Percentiles rank a stretch among this genome's conserved stretches.
These are phyloP conservation scores for Phanerotoma sp. DNA, from an alignment of 2,888 invertebrate species.

Conservation along the genomic window DNA sequence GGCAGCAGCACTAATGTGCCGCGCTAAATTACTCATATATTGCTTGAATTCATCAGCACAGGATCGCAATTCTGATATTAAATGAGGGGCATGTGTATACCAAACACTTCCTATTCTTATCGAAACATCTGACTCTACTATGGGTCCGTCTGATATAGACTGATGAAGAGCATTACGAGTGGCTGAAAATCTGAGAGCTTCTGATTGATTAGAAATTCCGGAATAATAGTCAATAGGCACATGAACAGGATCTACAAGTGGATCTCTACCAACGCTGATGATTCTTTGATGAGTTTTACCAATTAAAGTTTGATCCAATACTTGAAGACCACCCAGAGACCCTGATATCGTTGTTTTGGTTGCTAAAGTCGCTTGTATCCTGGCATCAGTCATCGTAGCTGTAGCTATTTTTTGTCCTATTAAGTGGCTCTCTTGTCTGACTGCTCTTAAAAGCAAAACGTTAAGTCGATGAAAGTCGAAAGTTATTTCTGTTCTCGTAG, in stretches of 20 bases:
- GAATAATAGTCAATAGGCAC: slow-evolving; percentile 50
- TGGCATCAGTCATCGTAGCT: slow-evolving; percentile 87
- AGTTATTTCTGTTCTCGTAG: slow-evolving; percentile 73
- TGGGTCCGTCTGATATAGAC: slow-evolving; percentile 35
- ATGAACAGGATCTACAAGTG: slow-evolving; percentile 60
- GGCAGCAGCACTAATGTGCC: slow-evolving; percentile 86
- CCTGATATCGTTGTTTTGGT: slow-evolving; percentile 68
- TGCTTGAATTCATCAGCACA: slow-evolving; percentile 91
- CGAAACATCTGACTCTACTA: slow-evolving; percentile 51
- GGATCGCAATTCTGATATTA: slow-evolving; percentile 81
- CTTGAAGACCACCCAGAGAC: slow-evolving; percentile 88
- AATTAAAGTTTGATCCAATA: slow-evolving; percentile 83
- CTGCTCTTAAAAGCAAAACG: slow-evolving; percentile 80
- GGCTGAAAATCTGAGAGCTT: slow-evolving; percentile 63
- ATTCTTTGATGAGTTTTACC: slow-evolving; percentile 83
- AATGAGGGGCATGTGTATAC: slow-evolving; percentile 89
- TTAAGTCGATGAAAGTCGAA: slow-evolving; percentile 93
- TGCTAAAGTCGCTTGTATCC: slow-evolving; percentile 82
- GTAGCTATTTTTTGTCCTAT: slow-evolving; percentile 90
- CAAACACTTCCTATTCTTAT: slow-evolving; percentile 65
- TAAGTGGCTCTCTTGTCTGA: slow-evolving; percentile 69
- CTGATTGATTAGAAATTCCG: slow-evolving; percentile 49
- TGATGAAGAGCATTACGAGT: slow-evolving; percentile 47
- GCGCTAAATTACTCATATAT: slow-evolving; percentile 80
- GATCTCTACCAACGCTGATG: slow-evolving; percentile 80